Conservation (phyloP, 2,888 invertebrate species). For the Drosophila kokeensis region DNA sequence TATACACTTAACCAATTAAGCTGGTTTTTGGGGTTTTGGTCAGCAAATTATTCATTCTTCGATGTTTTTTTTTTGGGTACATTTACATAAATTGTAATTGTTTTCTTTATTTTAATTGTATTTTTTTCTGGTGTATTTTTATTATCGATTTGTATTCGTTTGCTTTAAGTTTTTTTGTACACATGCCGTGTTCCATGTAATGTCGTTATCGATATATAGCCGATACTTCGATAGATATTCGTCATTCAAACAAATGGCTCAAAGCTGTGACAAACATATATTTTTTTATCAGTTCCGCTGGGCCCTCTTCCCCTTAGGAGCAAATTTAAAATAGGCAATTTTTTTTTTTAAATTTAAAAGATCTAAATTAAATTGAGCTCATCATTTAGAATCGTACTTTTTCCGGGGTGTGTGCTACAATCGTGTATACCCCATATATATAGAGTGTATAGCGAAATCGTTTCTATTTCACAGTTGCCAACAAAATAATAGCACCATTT, state of each 20-base stretch:
- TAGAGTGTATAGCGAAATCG: neutral
- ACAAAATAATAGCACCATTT: conserved; percentile 1
- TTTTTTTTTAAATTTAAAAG: neutral
- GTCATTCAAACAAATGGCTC: neutral
- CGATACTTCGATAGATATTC: neutral
- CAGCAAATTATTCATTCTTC: neutral
- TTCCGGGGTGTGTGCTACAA: neutral
- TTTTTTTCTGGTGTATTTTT: neutral
- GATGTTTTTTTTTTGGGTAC: neutral
- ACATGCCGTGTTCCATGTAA: conserved; percentile 1
- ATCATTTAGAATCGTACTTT: neutral
- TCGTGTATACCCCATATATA: neutral
- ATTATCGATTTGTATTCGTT: neutral
- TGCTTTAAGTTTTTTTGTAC: neutral
- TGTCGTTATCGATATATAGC: neutral
- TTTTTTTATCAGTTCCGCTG: conserved; percentile 4
- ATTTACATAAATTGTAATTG: neutral
- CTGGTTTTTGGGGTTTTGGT: neutral
- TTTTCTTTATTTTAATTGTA: neutral
- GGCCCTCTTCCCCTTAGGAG: neutral
- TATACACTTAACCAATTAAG: neutral
- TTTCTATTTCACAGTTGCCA: neutral
- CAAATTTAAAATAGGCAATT: neutral
- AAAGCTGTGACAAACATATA: conserved; percentile 13
- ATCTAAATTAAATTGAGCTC: conserved; percentile 1